A percentile compares a stretch with the other conserved stretches of the same genome.
Evolutionary conservation across 2,888 invertebrate genomes (phyloP).

Genomic region (Morpho helenor): DNA sequence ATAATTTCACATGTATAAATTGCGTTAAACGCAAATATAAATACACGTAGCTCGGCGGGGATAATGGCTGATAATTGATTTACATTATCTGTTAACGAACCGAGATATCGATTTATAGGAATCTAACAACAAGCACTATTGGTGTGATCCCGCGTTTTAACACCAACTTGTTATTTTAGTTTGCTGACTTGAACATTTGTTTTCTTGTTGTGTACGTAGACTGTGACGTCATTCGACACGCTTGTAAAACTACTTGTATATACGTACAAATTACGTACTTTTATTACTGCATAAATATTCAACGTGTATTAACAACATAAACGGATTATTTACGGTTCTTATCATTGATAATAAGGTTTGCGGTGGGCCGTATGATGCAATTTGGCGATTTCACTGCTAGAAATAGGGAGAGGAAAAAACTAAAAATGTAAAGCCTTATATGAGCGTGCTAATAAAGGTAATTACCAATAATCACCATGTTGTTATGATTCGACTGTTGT

Average conservation of each 20-base stretch:
- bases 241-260: background rate
- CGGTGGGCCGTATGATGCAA: no score
- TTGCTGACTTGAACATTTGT: constrained; percentile 9
- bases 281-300: no score
- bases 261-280: no score
- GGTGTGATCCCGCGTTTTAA: constrained; percentile 39
- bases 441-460: no score
- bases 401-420: no score
- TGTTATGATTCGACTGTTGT: no score
- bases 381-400: no score
- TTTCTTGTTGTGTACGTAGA: background rate
- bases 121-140: constrained; percentile 38
- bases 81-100: constrained; percentile 43
- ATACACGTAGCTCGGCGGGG: constrained; percentile 23
- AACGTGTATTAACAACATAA: no score
- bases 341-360: no score
- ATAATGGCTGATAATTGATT: constrained; percentile 36
- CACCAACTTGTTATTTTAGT: constrained; percentile 20
- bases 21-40: constrained; percentile 20
- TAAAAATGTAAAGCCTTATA: no score
- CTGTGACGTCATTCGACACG: background rate
- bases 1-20: background rate
- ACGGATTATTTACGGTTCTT: no score
- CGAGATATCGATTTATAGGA: constrained; percentile 45
- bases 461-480: no score